phyloP scores from a whole-genome alignment of 2,888 invertebrate species.

The Papilio gigon region DNA sequence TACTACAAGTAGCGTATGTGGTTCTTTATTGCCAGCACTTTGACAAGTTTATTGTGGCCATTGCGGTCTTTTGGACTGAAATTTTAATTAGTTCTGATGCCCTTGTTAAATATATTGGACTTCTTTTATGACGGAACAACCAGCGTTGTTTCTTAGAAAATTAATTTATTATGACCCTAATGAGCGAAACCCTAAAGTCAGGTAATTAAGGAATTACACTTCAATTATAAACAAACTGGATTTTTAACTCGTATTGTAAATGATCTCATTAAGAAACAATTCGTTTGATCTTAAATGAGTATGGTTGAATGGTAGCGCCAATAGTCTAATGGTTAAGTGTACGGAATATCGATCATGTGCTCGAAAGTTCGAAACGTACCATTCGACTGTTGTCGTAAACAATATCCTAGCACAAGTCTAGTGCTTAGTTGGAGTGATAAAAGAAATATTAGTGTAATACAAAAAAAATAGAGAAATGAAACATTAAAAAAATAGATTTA shows the following conservation, averaged over 20 bases:
- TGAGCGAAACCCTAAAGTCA: constrained; percentile 11
- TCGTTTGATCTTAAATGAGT: too few relatives aligned
- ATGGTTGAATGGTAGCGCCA: too few relatives aligned
- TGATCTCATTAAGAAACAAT: too few relatives aligned
- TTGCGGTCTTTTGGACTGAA: constrained; percentile 46
- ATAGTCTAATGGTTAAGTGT: too few relatives aligned
- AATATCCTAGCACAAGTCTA: too few relatives aligned
- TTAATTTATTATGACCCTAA: constrained; percentile 35
- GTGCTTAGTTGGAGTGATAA: too few relatives aligned
- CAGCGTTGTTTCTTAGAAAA: constrained; percentile 31
- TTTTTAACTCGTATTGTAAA: constrained; percentile 41
- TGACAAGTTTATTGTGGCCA: constrained; percentile 48
- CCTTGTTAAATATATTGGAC: constrained; percentile 47
- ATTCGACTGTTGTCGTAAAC: too few relatives aligned
- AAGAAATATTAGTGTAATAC: too few relatives aligned
- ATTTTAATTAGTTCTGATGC: constrained; percentile 50
- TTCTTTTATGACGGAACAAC: constrained; percentile 28
- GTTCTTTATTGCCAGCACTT: constrained; percentile 27
- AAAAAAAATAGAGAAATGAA: too few relatives aligned
- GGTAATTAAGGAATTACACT: constrained; percentile 23
- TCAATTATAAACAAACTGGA: constrained; percentile 22
- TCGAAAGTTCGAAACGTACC: too few relatives aligned
- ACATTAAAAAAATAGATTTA: too few relatives aligned
- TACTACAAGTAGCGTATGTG: constrained; percentile 17
- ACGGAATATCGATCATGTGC: too few relatives aligned